phyloP scores from a whole-genome alignment of 2,113 vertebrate species.

The Sturnira hondurensis region DNA sequence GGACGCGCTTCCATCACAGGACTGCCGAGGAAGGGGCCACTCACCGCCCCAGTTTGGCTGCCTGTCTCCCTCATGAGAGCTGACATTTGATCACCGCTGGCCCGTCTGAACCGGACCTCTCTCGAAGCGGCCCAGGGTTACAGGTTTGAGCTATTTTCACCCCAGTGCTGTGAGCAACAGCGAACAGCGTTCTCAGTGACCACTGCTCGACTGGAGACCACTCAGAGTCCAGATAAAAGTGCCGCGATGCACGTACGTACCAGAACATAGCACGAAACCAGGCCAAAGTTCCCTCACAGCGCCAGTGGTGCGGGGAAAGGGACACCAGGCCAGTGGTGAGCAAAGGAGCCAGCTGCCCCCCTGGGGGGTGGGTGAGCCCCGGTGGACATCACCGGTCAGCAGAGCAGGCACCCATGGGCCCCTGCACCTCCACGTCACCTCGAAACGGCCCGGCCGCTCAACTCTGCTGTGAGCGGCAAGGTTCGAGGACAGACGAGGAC shows the following conservation, averaged over 20 bases:
- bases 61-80: neutral
- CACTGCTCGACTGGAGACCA: neutral
- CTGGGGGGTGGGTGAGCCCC: accelerated
- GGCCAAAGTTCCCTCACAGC: accelerated
- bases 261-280: neutral
- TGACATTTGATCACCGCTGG: neutral
- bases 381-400: too few relatives aligned
- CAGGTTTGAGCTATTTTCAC: neutral
- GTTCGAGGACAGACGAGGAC: neutral
- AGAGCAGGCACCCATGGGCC: too few relatives aligned
- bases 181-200: neutral
- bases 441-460: neutral
- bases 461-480: neutral
- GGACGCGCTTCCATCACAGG: neutral
- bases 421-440: neutral
- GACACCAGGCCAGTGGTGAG: neutral
- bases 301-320: too few relatives aligned
- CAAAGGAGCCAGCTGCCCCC: neutral
- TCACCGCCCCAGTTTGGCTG: neutral
- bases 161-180: neutral
- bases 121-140: neutral
- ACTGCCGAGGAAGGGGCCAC: neutral
- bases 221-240: neutral
- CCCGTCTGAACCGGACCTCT: neutral
- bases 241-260: accelerated